Conservation (phyloP, 2,888 invertebrate genomes). For the Heteropelma amictum region DNA sequence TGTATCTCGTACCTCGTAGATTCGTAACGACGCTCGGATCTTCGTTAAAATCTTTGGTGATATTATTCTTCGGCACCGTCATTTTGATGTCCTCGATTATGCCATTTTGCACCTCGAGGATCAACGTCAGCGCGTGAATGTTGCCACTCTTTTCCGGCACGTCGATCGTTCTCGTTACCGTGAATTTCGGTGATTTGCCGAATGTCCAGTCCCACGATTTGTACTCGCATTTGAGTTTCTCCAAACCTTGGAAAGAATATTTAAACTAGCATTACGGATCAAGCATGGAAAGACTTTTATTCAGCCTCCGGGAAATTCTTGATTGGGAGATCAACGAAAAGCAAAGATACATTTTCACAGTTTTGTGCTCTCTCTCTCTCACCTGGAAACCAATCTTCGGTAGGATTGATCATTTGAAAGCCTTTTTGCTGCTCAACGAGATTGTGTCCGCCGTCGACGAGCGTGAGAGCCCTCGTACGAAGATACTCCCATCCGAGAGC, state of each 20-base stretch:
- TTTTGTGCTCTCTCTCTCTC: not conserved
- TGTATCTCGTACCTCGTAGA: constrained; percentile 84
- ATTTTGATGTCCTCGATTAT: constrained; percentile 84
- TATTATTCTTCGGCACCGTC: constrained; percentile 82
- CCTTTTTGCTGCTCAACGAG: constrained; percentile 88
- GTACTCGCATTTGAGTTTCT: constrained; percentile 84
- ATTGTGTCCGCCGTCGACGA: constrained; percentile 86
- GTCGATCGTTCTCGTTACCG: constrained; percentile 83
- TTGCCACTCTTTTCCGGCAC: constrained; percentile 77
- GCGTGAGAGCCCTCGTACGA: constrained; percentile 83
- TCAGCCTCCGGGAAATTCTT: too few relatives aligned
- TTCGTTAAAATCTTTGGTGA: constrained; percentile 81
- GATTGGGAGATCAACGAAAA: not conserved
- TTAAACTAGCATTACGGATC: too few relatives aligned
- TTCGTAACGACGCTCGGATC: constrained; percentile 84
- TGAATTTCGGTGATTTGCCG: constrained; percentile 92
- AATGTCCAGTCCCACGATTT: constrained; percentile 92
- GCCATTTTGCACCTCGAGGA: constrained; percentile 83
- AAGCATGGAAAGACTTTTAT: too few relatives aligned
- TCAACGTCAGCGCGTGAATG: constrained; percentile 81
- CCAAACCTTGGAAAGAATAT: constrained; percentile 80
- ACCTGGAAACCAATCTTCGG: constrained; percentile 93
- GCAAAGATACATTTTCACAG: too few relatives aligned
- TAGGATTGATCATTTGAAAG: constrained; percentile 91
- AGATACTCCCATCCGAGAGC: constrained; percentile 92